Conservation (phyloP, 2,113 vertebrate species). For the Zapus hudsonius region DNA sequence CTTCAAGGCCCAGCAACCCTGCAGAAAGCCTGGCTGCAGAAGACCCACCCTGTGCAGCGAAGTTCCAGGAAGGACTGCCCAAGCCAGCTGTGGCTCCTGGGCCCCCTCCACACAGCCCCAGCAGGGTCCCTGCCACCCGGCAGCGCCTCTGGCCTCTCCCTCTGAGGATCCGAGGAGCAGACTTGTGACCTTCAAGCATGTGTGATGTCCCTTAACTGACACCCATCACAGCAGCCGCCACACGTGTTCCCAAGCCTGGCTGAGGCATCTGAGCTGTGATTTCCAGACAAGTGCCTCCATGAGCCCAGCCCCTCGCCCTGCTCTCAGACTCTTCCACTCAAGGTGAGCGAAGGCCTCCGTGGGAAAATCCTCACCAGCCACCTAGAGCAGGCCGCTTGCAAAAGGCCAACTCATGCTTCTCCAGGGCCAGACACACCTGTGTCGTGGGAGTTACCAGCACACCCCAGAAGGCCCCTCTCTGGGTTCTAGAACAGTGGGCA, state of each 20-base stretch:
- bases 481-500: not conserved
- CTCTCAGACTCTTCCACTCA: not conserved
- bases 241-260: not conserved
- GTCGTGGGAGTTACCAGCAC: accelerated
- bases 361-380: not conserved
- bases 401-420: not conserved
- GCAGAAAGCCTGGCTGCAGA: no score
- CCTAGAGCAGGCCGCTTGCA: not conserved
- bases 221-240: not conserved
- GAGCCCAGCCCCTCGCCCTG: not conserved
- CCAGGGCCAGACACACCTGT: not conserved
- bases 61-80: not conserved
- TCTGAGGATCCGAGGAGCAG: no score
- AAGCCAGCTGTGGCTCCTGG: not conserved
- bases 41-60: no score
- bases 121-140: not conserved
- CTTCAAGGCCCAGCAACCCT: not conserved
- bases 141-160: no score
- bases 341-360: not conserved
- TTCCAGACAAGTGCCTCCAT: not conserved
- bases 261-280: not conserved
- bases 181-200: not conserved
- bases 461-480: not conserved
- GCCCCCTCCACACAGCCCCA: not conserved
- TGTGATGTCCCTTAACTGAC: not conserved